Conservation (phyloP, 1,140 invertebrate genomes). For the Ylistrum balloti region DNA sequence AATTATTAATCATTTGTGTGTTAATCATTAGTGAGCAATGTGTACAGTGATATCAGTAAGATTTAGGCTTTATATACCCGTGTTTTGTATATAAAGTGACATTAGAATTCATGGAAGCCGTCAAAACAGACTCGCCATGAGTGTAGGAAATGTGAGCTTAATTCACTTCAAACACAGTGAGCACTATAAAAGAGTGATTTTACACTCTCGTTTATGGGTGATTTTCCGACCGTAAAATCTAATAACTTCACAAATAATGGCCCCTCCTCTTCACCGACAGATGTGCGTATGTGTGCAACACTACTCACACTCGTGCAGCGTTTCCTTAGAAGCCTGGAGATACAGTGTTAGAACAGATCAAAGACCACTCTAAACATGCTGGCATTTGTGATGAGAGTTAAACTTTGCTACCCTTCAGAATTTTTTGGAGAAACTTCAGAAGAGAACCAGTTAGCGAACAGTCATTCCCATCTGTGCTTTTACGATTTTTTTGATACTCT, state of each 20-base stretch:
- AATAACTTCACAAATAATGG: neutral
- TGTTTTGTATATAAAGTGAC: neutral
- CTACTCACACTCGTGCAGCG: neutral
- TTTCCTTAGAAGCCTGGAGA: neutral
- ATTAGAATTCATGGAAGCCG: neutral
- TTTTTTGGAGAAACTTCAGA: conserved; percentile 22
- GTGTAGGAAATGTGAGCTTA: neutral
- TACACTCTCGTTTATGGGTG: neutral
- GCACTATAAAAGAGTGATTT: neutral
- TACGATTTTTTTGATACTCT: neutral
- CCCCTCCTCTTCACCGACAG: neutral
- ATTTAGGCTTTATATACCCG: neutral
- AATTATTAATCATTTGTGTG: too few relatives aligned
- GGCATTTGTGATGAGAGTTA: neutral
- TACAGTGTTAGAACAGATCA: neutral
- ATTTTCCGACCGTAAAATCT: conserved; percentile 9
- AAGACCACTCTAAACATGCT: neutral
- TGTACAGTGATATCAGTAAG: too few relatives aligned
- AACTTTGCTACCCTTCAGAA: neutral
- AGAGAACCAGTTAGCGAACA: neutral
- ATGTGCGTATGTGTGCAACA: neutral
- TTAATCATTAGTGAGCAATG: too few relatives aligned
- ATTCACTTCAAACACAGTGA: conserved; percentile 21
- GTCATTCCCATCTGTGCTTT: neutral
- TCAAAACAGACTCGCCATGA: neutral